Conservation (phyloP, 2,113 vertebrate genomes). For the Oncorhynchus mykiss region DNA sequence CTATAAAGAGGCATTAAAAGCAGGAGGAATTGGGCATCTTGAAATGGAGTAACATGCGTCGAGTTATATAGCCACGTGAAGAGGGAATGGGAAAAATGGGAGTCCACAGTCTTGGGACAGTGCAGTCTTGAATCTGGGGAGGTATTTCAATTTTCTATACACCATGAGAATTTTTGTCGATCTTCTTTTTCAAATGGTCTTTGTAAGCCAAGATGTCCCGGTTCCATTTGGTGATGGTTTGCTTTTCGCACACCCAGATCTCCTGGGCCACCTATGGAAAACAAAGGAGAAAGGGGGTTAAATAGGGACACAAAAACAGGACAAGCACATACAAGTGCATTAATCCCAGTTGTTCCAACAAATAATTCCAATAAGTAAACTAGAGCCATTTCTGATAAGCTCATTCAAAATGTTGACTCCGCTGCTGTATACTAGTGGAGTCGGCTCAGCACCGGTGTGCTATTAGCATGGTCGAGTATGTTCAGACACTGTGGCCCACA, state of each 20-base stretch:
- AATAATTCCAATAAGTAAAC: too few relatives aligned
- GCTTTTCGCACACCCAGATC: slow-evolving; percentile 92
- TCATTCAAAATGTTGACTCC: too few relatives aligned
- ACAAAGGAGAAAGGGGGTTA: neutral
- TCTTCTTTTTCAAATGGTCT: slow-evolving; percentile 86
- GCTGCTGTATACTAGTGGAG: too few relatives aligned
- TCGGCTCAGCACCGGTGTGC: too few relatives aligned
- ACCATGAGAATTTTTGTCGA: slow-evolving; percentile 79
- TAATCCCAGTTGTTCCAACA: too few relatives aligned
- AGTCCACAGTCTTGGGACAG: neutral
- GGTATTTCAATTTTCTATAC: slow-evolving; percentile 37
- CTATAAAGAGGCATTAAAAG: neutral
- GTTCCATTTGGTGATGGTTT: slow-evolving; percentile 88
- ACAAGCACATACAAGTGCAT: too few relatives aligned
- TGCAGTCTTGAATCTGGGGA: neutral
- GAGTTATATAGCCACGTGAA: neutral
- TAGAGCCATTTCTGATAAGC: too few relatives aligned
- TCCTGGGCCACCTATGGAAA: slow-evolving; percentile 81
- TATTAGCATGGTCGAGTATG: too few relatives aligned
- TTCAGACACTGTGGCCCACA: too few relatives aligned
- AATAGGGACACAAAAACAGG: neutral
- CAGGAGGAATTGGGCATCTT: neutral
- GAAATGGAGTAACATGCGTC: neutral
- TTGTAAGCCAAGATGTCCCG: slow-evolving; percentile 88
- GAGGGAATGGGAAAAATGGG: neutral